Evolutionary conservation across 2,888 invertebrate genomes (phyloP).

Genomic region (Seladonia tumulorum): DNA sequence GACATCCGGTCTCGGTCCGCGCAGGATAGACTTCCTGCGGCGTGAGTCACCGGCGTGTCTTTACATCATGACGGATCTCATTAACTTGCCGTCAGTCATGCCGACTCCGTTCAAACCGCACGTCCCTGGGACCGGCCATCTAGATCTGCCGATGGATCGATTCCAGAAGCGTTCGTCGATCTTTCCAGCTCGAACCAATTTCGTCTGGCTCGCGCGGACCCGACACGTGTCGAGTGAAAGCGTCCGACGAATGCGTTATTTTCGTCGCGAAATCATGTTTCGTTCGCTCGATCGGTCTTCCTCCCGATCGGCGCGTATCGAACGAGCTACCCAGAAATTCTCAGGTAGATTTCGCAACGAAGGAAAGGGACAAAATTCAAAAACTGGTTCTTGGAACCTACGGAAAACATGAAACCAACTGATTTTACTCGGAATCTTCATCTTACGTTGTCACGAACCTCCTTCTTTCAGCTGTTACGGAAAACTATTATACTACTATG

Average conservation of each 20-base stretch:
- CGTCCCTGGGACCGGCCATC: conserved; percentile 42
- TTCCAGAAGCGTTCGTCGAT: conserved; percentile 34
- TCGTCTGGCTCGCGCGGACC: neutral
- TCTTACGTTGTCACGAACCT: too few relatives aligned
- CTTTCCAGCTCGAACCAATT: conserved; percentile 34
- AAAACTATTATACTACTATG: too few relatives aligned
- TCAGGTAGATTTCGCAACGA: neutral
- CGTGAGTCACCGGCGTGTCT: conserved; percentile 61
- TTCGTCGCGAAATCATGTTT: neutral
- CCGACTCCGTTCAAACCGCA: conserved; percentile 37
- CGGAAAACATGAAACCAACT: too few relatives aligned
- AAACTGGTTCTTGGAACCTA: neutral
- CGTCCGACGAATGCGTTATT: conserved; percentile 28
- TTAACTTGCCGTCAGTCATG: conserved; percentile 53
- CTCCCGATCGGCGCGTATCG: neutral
- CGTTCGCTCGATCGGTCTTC: neutral
- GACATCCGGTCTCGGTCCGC: conserved; percentile 56
- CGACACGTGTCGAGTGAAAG: conserved; percentile 50
- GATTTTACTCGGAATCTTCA: too few relatives aligned
- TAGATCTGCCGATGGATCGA: conserved; percentile 44
- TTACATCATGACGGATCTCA: conserved; percentile 58
- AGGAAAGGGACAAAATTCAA: neutral
- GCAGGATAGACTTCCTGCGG: conserved; percentile 54
- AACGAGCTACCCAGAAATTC: neutral
- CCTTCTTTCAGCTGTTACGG: too few relatives aligned